Conservation (phyloP, 2,888 invertebrate species). For the Byasa hedistus region DNA sequence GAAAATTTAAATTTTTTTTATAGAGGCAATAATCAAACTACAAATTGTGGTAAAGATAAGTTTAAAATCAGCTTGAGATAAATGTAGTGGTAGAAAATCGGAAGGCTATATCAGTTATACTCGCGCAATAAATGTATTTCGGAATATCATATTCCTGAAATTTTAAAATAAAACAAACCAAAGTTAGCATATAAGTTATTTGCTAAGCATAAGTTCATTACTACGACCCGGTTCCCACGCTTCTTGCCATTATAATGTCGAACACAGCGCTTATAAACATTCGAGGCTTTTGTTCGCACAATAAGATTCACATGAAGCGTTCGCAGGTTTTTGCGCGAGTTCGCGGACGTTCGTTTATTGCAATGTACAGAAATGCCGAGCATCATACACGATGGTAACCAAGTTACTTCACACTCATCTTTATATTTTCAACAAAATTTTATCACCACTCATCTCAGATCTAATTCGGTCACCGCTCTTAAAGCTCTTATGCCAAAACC, state of each 20-base stretch:
- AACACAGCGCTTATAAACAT: background rate
- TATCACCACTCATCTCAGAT: conserved; percentile 7
- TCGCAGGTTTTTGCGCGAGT: background rate
- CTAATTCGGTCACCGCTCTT: conserved; percentile 21
- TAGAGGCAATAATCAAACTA: too few species aligned
- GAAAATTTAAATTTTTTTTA: background rate
- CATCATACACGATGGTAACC: background rate
- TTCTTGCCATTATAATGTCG: conserved; percentile 21
- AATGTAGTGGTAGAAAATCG: too few species aligned
- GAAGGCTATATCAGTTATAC: too few species aligned
- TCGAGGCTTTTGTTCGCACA: background rate
- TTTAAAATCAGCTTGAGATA: too few species aligned
- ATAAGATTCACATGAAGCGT: background rate
- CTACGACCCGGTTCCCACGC: conserved; percentile 23
- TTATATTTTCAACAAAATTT: conserved; percentile 9
- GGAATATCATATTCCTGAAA: background rate
- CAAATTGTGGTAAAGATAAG: too few species aligned
- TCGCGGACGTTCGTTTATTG: background rate
- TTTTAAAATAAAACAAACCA: background rate
- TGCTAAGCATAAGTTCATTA: conserved; percentile 23
- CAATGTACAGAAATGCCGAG: background rate
- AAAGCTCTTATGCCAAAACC: background rate
- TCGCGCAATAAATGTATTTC: background rate
- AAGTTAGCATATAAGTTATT: conserved; percentile 9
- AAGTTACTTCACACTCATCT: conserved; percentile 10